These are phyloP conservation scores for Agrochola circellaris DNA, from an alignment of 2,888 invertebrate species.

Conservation along the genomic window DNA sequence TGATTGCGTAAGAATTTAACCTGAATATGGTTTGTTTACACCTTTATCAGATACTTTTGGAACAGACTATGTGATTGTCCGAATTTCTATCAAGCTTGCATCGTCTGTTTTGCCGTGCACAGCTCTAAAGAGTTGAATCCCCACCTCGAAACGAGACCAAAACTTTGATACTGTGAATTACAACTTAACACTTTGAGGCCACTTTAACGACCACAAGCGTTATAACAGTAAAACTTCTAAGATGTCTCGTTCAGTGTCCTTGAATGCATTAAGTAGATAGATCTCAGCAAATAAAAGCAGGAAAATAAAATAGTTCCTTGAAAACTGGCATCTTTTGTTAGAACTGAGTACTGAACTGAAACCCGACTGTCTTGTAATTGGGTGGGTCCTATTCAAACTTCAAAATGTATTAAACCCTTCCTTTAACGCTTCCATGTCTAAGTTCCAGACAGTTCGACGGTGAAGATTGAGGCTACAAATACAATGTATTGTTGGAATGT, in stretches of 20 bases:
- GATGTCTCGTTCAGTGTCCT: too few relatives aligned
- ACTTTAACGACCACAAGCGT: too few relatives aligned
- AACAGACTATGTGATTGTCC: too few relatives aligned
- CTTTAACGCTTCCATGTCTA: conserved; percentile 37
- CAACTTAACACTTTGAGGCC: too few relatives aligned
- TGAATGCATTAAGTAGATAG: neutral
- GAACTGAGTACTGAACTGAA: conserved; percentile 18
- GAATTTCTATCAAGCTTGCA: neutral
- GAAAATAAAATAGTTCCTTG: conserved; percentile 26
- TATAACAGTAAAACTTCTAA: too few relatives aligned
- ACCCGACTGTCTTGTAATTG: conserved; percentile 55
- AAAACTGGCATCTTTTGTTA: conserved; percentile 39
- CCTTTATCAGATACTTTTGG: too few relatives aligned
- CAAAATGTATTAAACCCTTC: conserved; percentile 51
- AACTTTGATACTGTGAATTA: too few relatives aligned
- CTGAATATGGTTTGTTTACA: too few relatives aligned
- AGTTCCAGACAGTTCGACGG: conserved; percentile 34
- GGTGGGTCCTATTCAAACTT: conserved; percentile 61
- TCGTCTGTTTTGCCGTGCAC: neutral
- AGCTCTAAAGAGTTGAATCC: neutral
- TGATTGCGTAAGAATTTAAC: neutral
- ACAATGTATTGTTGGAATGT: conserved; percentile 13
- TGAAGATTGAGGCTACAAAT: conserved; percentile 5
- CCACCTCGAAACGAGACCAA: neutral
- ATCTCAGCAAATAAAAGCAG: conserved; percentile 18